Conservation (phyloP, 2,888 invertebrate genomes). For the Hedychridium roseum region DNA sequence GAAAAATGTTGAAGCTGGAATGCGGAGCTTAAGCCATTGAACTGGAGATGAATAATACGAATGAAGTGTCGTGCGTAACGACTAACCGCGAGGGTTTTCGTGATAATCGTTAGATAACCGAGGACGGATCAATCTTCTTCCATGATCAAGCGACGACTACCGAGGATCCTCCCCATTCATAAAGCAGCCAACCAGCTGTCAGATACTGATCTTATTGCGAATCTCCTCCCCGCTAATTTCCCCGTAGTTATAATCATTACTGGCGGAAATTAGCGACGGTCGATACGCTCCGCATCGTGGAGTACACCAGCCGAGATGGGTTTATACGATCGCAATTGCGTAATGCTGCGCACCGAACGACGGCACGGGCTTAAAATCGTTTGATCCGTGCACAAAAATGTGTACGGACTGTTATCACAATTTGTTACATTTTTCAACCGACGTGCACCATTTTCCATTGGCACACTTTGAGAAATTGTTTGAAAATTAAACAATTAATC, state of each 20-base stretch:
- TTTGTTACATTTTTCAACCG: too few species aligned
- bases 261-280: constrained; percentile 37
- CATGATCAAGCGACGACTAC: constrained; percentile 29
- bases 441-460: too few species aligned
- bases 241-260: constrained; percentile 31
- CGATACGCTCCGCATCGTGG: constrained; percentile 28
- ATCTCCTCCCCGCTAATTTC: too few species aligned
- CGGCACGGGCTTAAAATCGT: constrained; percentile 5
- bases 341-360: constrained; percentile 27
- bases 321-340: constrained; percentile 29
- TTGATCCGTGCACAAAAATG: too few species aligned
- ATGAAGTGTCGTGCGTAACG: too few species aligned
- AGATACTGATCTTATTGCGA: constrained; percentile 22
- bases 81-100: constrained; percentile 27
- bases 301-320: constrained; percentile 19
- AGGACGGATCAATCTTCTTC: constrained; percentile 34
- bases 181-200: constrained; percentile 26
- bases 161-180: constrained; percentile 30
- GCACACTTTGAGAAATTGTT: too few species aligned
- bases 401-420: too few species aligned
- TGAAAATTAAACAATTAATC: too few species aligned
- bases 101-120: constrained; percentile 35
- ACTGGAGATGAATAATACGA: too few species aligned
- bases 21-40: too few species aligned
- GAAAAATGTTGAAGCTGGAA: too few species aligned